These are phyloP conservation scores for Eugnorisma glareosa DNA, from an alignment of 2,888 invertebrate species.

Conservation along the genomic window DNA sequence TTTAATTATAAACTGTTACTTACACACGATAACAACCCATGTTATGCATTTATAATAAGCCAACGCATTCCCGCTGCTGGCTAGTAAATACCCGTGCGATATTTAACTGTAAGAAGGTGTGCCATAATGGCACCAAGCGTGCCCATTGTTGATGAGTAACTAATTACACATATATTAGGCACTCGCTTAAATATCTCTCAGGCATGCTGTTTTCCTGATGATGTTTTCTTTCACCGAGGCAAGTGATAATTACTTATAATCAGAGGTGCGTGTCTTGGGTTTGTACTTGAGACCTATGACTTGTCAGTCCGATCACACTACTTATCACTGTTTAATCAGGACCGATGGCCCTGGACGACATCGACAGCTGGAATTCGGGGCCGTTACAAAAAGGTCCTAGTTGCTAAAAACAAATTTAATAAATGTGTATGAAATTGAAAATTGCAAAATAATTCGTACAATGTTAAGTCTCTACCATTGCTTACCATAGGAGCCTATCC, in stretches of 20 bases:
- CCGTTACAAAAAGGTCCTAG: too few species aligned
- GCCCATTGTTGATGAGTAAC: not conserved
- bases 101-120: not conserved
- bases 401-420: not conserved
- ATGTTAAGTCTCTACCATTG: not conserved
- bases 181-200: too few species aligned
- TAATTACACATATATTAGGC: too few species aligned
- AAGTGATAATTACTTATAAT: too few species aligned
- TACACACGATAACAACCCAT: not conserved
- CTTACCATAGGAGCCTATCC: not conserved
- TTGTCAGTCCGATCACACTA: too few species aligned
- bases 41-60: not conserved
- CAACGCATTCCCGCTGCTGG: not conserved
- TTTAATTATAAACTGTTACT: not conserved
- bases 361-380: too few species aligned
- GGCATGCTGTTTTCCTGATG: too few species aligned
- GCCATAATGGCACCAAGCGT: not conserved
- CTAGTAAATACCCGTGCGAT: not conserved
- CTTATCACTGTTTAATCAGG: too few species aligned
- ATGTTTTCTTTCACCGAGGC: too few species aligned
- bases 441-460: not conserved
- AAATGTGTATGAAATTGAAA: not conserved
- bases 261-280: too few species aligned
- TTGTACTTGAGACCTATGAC: too few species aligned
- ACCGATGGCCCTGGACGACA: too few species aligned